A percentile compares a stretch with the other conserved stretches of the same genome.
phyloP scores from a whole-genome alignment of 2,797 vertebrate genomes.

The Lepus townsendii region DNA sequence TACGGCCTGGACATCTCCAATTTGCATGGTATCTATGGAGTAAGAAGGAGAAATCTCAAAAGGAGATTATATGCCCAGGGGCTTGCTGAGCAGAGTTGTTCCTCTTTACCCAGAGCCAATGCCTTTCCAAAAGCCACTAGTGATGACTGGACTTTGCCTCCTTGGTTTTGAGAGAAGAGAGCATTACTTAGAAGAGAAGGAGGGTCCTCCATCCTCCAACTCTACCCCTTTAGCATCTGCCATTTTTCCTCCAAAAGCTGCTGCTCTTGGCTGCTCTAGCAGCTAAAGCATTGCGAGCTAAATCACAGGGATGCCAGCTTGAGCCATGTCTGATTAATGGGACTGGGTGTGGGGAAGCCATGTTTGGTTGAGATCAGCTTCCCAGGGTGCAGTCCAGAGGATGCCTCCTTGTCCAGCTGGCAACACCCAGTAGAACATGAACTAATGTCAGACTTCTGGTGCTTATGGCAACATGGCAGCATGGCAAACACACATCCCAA shows the following conservation, averaged over 20 bases:
- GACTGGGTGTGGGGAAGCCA: neutral
- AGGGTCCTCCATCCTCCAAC: neutral
- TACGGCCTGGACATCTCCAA: neutral
- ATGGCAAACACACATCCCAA: neutral
- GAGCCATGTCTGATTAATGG: neutral
- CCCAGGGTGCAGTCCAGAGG: neutral
- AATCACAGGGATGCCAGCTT: neutral
- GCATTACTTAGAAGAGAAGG: neutral
- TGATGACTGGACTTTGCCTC: neutral
- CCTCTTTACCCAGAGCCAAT: neutral
- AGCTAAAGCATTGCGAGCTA: neutral
- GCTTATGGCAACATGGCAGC: neutral
- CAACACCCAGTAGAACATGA: neutral
- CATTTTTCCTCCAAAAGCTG: neutral
- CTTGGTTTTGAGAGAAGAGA: neutral
- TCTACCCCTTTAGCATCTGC: neutral
- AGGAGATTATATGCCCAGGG: neutral
- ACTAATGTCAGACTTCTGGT: accelerated
- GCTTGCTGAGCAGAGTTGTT: neutral
- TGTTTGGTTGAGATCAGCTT: neutral
- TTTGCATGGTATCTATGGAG: neutral
- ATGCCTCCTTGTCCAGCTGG: neutral
- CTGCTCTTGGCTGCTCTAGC: neutral
- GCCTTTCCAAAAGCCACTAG: neutral
- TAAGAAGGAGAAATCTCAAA: neutral